Base-by-base conservation (phyloP, 2,797 vertebrate genomes). In the Anas georgica region DNA sequence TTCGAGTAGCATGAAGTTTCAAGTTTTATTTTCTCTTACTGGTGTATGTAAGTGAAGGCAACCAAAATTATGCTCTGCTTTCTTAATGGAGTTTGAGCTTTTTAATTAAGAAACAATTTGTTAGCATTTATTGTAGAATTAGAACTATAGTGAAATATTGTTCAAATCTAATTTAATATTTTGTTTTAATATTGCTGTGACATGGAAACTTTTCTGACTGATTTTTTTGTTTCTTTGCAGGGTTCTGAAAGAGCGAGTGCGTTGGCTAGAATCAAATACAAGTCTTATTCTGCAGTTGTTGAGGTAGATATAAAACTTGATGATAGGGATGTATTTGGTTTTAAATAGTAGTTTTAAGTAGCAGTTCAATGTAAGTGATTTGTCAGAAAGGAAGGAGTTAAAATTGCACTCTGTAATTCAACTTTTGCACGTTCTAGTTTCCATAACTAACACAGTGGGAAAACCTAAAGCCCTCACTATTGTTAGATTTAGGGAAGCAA, bases 251-350 rank as follows among this genome's bases (percentile, higher is more conserved):
- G 99, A 97, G 99, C 99, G 21, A 95, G 35, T 73, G 97, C 97
- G 26, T 96, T 99, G 63, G 98, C 99, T 2, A 98, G 97, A 92
- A 99, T 99, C 97, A 99, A 99, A 75, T 98, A 98, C 4, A 98
- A 91, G 74, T 99, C 99, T 3, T 99, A 98, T 43, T 97, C 97
- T 85, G 86, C 98, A 41, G 98, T 98, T 52, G 50, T 92, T 84
- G 98, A 98, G 98, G 99, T 99, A 93, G 78, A 98, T 97, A 23
- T 80, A 28, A 33, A 68, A 69, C 77, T 54, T 33, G 45, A 9
- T 33, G 16, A 6, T 45, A 20, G 26, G 18, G 20, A n/a, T 55
- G 6, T 64, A 10, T 75, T 88, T 91, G 4, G 63, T 82, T 85
- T 78, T 70, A 26, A 67, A 50, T 10, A 80, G 31, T 10, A 50